These are phyloP conservation scores for Chelonus insularis DNA, from an alignment of 1,140 invertebrate genomes.

Conservation along the genomic window DNA sequence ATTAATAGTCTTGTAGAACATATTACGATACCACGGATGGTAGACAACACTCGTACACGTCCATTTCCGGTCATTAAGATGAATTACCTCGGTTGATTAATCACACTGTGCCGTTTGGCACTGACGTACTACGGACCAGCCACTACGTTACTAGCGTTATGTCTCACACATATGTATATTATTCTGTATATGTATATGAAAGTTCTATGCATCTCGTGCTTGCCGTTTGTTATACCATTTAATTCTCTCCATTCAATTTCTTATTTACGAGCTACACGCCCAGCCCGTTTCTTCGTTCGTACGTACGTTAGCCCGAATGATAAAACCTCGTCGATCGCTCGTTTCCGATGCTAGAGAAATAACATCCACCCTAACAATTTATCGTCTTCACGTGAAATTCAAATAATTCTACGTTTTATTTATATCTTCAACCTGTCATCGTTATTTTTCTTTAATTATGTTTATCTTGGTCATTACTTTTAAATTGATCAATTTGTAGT, in stretches of 20 bases:
- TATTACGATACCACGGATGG: neutral
- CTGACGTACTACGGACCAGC: constrained; percentile 30
- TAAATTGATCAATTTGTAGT: no score
- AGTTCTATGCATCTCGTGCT: neutral
- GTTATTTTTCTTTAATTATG: neutral
- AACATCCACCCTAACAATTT: constrained; percentile 2
- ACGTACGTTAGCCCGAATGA: neutral
- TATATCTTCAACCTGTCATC: neutral
- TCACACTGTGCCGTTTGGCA: constrained; percentile 36
- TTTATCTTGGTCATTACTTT: neutral
- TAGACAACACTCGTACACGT: constrained; percentile 19
- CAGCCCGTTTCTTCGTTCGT: neutral
- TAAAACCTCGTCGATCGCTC: constrained; percentile 15
- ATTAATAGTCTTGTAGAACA: neutral
- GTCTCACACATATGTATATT: constrained; percentile 21
- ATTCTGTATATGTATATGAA: neutral
- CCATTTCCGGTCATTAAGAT: constrained; percentile 43
- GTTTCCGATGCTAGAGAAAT: constrained; percentile 8
- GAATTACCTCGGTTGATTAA: constrained; percentile 44
- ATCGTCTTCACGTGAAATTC: neutral
- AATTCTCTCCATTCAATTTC: constrained; percentile 23
- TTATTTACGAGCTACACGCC: constrained; percentile 18
- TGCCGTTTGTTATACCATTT: constrained; percentile 15
- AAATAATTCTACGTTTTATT: constrained; percentile 1
- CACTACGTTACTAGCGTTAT: constrained; percentile 10